phyloP scores from a whole-genome alignment of 2,888 invertebrate genomes.

The Ptilodon capucinus region DNA sequence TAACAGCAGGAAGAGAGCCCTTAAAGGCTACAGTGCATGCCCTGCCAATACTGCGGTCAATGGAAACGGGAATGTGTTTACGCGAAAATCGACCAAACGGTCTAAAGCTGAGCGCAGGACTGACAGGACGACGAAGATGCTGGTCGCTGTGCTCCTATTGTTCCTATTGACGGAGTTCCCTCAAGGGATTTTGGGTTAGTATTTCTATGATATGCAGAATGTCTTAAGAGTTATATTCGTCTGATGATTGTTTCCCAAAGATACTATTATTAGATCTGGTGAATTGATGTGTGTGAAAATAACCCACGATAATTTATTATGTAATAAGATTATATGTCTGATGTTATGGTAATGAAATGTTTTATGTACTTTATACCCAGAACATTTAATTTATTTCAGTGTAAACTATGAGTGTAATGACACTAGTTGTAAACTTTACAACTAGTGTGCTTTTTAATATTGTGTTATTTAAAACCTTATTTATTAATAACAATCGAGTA shows the following conservation, averaged over 20 bases:
- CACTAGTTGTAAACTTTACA: too few species aligned
- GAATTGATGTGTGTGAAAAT: background rate
- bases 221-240: background rate
- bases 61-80: conserved; percentile 67
- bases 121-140: conserved; percentile 94
- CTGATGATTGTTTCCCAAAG: background rate
- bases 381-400: background rate
- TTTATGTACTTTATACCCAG: background rate
- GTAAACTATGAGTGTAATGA: background rate
- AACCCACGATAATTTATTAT: background rate
- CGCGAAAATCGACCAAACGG: conserved; percentile 66
- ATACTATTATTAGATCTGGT: background rate
- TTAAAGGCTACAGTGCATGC: conserved; percentile 77
- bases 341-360: background rate
- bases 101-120: conserved; percentile 71
- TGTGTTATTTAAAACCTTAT: too few species aligned
- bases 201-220: background rate
- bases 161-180: conserved; percentile 96
- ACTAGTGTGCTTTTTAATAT: too few species aligned
- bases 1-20: conserved; percentile 84
- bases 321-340: background rate
- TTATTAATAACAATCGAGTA: too few species aligned
- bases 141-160: conserved; percentile 92
- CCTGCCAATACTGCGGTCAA: conserved; percentile 58
- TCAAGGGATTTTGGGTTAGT: conserved; percentile 87